These are phyloP conservation scores for Mixornis gularis DNA, from an alignment of 2,113 vertebrate genomes.

Conservation along the genomic window DNA sequence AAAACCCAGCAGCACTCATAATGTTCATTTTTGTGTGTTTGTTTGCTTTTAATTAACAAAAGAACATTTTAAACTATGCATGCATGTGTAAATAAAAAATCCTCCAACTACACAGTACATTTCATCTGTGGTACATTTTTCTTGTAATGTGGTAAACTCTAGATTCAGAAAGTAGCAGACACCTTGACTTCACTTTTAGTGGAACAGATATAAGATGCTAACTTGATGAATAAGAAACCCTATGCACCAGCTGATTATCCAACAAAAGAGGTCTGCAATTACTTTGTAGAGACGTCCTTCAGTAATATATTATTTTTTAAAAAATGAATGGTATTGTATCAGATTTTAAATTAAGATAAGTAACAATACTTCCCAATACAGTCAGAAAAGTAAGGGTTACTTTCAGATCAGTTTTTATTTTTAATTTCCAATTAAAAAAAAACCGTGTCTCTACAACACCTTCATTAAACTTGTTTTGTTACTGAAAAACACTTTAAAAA, in stretches of 20 bases:
- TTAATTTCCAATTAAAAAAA: neutral
- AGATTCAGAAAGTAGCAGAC: neutral
- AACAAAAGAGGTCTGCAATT: neutral
- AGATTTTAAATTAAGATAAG: neutral
- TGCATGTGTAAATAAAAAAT: neutral
- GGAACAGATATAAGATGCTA: neutral
- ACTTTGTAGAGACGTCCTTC: neutral
- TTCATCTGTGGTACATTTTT: neutral
- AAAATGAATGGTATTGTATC: neutral
- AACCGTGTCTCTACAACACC: neutral
- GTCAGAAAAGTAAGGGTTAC: neutral
- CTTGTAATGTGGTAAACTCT: neutral
- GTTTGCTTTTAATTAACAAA: neutral
- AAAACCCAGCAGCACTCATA: neutral
- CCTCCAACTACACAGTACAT: neutral
- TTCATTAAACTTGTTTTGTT: neutral
- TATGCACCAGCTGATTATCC: neutral
- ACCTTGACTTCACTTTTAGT: neutral
- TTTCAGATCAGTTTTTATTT: neutral
- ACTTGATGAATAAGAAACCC: neutral
- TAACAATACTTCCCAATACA: neutral
- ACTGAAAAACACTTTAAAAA: neutral
- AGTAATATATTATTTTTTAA: neutral
- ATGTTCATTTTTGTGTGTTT: neutral
- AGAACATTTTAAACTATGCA: neutral